Conservation (phyloP, 2,797 vertebrate species). For the Paedocypris micromegethes region DNA sequence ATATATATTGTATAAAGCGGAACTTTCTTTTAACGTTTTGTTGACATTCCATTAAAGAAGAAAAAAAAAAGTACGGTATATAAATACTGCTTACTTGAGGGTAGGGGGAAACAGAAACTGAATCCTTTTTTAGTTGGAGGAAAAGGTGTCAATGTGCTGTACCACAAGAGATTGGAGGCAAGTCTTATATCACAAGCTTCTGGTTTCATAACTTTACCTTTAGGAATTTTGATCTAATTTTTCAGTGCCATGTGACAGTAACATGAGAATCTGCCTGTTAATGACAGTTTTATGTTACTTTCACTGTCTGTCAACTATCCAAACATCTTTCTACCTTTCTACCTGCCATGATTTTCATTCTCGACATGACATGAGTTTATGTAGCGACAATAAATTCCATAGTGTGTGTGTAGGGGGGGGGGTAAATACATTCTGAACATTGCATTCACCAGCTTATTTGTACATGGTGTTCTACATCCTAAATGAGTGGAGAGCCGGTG, state of each 20-base stretch:
- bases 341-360: no score
- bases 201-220: constrained; percentile 23
- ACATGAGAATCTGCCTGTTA: constrained; percentile 14
- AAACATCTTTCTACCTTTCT: no score
- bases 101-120: neutral
- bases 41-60: no score
- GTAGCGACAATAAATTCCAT: no score
- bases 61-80: no score
- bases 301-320: no score
- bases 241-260: constrained; percentile 10
- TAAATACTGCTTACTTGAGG: no score
- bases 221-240: constrained; percentile 18
- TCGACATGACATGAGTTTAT: no score
- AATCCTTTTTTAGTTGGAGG: neutral
- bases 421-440: constrained; percentile 12
- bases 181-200: neutral
- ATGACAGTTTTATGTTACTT: neutral
- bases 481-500: constrained; percentile 3
- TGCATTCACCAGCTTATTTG: constrained; percentile 7
- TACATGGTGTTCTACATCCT: constrained; percentile 3
- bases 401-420: no score
- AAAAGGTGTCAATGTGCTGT: constrained; percentile 9
- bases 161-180: neutral
- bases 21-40: no score
- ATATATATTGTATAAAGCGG: no score